phyloP scores from a whole-genome alignment of 2,888 invertebrate species.

The Morpho achilles region DNA sequence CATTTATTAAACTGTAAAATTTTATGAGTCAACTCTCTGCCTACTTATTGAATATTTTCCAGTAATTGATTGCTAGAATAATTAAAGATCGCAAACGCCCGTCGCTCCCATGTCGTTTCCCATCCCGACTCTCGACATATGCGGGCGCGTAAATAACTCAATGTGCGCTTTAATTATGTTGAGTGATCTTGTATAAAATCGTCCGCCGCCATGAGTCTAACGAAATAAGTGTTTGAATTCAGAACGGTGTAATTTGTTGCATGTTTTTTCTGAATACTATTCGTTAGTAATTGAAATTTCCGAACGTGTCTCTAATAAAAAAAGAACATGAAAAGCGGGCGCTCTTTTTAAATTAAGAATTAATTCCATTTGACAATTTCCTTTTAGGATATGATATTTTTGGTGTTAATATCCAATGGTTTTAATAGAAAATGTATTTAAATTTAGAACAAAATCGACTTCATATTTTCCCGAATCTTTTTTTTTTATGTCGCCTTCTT shows the following conservation, averaged over 20 bases:
- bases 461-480: no score
- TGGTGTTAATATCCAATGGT: no score
- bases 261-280: slow-evolving; percentile 25
- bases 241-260: slow-evolving; percentile 36
- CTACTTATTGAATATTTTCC: slow-evolving; percentile 17
- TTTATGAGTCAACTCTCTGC: not conserved
- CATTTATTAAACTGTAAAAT: no score
- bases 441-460: no score
- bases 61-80: slow-evolving; percentile 38
- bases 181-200: slow-evolving; percentile 54
- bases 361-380: no score
- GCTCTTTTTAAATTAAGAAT: no score
- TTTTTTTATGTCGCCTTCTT: no score
- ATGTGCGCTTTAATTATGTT: slow-evolving; percentile 67
- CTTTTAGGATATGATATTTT: no score
- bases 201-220: slow-evolving; percentile 9
- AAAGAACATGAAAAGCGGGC: no score
- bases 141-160: slow-evolving; percentile 75
- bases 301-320: not conserved
- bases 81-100: slow-evolving; percentile 39
- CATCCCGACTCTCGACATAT: slow-evolving; percentile 60
- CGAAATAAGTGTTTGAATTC: slow-evolving; percentile 44
- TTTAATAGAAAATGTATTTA: no score
- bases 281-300: slow-evolving; percentile 8
- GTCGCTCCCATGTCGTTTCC: slow-evolving; percentile 40